Base-by-base conservation (phyloP, 2,888 invertebrate species). In the Drosophila mimica region DNA sequence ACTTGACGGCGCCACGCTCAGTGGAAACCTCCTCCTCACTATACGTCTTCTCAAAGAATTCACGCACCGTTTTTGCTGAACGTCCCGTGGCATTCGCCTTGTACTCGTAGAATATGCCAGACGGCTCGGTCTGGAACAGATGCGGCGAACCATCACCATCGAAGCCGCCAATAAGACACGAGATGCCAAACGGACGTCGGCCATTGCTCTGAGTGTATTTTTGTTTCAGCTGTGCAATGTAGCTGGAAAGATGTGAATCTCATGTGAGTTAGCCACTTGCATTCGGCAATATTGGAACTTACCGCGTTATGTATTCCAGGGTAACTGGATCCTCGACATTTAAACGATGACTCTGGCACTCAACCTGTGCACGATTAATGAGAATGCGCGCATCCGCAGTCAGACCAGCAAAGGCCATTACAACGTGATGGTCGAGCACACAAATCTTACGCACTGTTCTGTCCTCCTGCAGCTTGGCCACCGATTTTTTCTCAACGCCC, bases 191-290 rank as follows among this genome's bases (percentile, higher is more conserved):
- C 9, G 99, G 99, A 91, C 99, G 95, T 76, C 99, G 95, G 58
- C 99, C 99, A 93, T 99, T 99, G 91, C 99, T 99, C 93, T 99
- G 99, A 52, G 99, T 99, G 93, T 99, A 99, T 92, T 98, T 98
- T 94, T 99, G 97, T 93, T 98, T 98, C 63, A 98, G 94, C 70
- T 97, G 95, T 15, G 96, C 70, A 84, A 96, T 96, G 85, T 95
- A 96, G 92, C 96, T 95, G 48, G 0, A 53, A 51, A 31, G 6
- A 25, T 20, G n/a, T 31, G 51, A 30, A 48, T 20, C 17, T 8
- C 6, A 8, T 28, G 17, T 30, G 4, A 20, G 9, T n/a, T 30
- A 9, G 8, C 9, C 9, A n/a, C 13, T 30, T 13, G 11, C 11
- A 51, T 52, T n/a, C 13, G 13, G 2, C 0, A 46, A 25, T 46